Evolutionary conservation across 2,888 invertebrate genomes (phyloP).

Genomic region (Parapristionchus giblindavisi): DNA sequence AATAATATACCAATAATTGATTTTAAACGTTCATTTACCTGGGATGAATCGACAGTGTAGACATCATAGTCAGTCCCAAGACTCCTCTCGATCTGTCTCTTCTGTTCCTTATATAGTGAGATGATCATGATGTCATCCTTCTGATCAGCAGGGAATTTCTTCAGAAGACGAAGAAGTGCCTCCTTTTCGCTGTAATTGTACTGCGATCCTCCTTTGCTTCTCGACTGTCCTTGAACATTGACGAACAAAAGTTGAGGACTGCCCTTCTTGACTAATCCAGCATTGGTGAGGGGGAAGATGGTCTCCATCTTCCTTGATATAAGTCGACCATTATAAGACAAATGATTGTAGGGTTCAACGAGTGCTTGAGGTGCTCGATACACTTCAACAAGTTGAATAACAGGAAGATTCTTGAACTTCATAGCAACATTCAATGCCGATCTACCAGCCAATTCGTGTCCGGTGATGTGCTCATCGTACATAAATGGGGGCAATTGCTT

Average conservation of each 20-base stretch:
- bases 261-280: conserved; percentile 3
- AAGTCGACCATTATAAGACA: conserved; percentile 12
- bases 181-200: conserved; percentile 12
- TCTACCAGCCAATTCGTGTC: conserved; percentile 27
- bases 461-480: conserved; percentile 23
- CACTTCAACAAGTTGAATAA: conserved; percentile 18
- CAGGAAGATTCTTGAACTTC: conserved; percentile 3
- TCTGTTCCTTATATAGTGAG: conserved; percentile 23
- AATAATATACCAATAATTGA: too few relatives aligned
- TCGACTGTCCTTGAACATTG: conserved; percentile 16
- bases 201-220: conserved; percentile 3
- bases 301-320: conserved; percentile 9
- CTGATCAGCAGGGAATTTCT: conserved; percentile 5
- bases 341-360: conserved; percentile 23
- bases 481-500: conserved; percentile 24
- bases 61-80: conserved; percentile 27
- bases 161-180: conserved; percentile 6
- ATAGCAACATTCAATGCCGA: conserved; percentile 2
- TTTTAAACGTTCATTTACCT: too few relatives aligned
- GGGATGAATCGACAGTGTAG: conserved; percentile 12
- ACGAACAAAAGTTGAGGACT: conserved; percentile 21
- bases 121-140: conserved; percentile 29
- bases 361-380: conserved; percentile 17
- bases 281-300: conserved; percentile 3
- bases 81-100: conserved; percentile 7